Evolutionary conservation across 2,113 vertebrate species (phyloP), one percentile per base, ranked within the genome.

Genomic region (Fulmarus glacialis): DNA sequence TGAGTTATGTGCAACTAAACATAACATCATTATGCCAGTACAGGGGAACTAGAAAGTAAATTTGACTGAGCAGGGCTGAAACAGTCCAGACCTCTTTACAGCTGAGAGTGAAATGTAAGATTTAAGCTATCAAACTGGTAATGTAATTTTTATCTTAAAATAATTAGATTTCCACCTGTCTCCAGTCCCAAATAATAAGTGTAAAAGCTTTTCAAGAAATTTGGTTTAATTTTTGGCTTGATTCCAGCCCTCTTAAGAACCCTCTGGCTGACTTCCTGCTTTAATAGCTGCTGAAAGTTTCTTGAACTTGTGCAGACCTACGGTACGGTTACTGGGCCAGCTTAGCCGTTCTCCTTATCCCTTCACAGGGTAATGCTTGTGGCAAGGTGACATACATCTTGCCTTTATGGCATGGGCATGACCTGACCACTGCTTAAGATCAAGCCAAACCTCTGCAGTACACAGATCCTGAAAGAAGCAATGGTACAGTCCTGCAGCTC

Each of bases 121-220:
- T 72, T 87, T 87, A 85, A 89, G 30, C 48, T 79, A 80, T 84
- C 56, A 79, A 75, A 56, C 14, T 20, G 52, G 59, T 89, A 82
- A 95, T 90, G 52, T 43, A 85, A 72, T 87, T 95, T 93, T 91
- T 60, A 38, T 91, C 48, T 56, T 72, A n/a, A 94, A 93, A 82
- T 85, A 91, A 93, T 94, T 87, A 75, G 48, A 85, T 97, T 91
- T 94, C 70, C 34, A 63, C 55, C 22, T 34, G 52, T 80, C 45
- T 89, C 66, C 70, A 45, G 19, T 53, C 77, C 34, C 16, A 79
- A 64, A 63, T 82, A 77, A 15, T 56, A 79, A 82, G 40, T 79
- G 73, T 64, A 82, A 93, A 94, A 89, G 87, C 84, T 88, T 90
- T 93, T 58, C 36, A 79, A 91, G 24, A 43, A 60, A 43, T 82